Evolutionary conservation across 2,113 vertebrate species (phyloP).

Genomic region (Mixornis gularis): DNA sequence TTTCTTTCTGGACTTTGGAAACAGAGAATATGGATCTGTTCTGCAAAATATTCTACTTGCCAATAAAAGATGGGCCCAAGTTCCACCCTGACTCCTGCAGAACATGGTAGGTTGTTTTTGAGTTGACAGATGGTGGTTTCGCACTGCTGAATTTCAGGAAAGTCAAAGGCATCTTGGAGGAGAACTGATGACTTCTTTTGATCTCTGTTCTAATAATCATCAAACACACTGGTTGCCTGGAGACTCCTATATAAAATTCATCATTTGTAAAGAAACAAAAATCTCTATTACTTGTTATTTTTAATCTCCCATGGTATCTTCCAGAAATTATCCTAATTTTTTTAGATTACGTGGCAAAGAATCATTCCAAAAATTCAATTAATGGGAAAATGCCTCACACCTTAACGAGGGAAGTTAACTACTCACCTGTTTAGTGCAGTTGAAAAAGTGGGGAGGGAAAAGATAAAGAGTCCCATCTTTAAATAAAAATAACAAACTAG

Average conservation of each 20-base stretch:
- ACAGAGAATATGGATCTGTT: not conserved
- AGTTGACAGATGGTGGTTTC: not conserved
- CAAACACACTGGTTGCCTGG: not conserved
- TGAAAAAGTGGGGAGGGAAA: not conserved
- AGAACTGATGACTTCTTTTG: constrained; percentile 18
- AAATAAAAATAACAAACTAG: not conserved
- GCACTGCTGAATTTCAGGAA: not conserved
- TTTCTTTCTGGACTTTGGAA: not conserved
- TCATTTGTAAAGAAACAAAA: not conserved
- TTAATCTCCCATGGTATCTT: not conserved
- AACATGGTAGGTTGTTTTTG: not conserved
- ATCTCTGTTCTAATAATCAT: constrained; percentile 8
- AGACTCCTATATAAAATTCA: not conserved
- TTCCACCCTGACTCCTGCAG: not conserved
- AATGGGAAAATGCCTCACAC: not conserved
- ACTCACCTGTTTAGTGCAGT: not conserved
- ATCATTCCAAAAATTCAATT: not conserved
- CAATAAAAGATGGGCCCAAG: not conserved
- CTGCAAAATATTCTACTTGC: not conserved
- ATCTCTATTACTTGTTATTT: not conserved
- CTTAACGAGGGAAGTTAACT: not conserved
- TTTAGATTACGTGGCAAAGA: not conserved
- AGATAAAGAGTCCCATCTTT: not conserved
- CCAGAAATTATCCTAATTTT: not conserved
- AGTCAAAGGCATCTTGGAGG: not conserved